Base-by-base conservation (phyloP, 2,113 vertebrate genomes). In the Helogale parvula region DNA sequence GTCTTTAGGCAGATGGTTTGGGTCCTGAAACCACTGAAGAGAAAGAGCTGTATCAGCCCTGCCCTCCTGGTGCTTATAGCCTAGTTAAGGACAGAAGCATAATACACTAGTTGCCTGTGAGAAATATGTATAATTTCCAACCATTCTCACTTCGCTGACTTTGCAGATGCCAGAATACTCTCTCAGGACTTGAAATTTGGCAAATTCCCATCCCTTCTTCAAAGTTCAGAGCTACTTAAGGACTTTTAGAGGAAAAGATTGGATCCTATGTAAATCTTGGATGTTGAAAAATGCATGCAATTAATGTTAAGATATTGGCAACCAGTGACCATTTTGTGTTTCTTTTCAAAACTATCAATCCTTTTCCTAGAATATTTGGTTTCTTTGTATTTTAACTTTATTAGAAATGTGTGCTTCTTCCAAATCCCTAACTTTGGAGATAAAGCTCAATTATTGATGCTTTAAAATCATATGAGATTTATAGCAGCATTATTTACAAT, bases 341-440 rank as follows among this genome's bases (percentile, higher is more conserved):
- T 95, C 86, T 85, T 93, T 95, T 80, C 7, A 82, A 96, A 89
- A 52, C 2, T 33, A 68, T 88, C 35, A 38, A 81, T 2, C 27
- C 0, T 89, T 90, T 89, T 81, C 60, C 38, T 92, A 57, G 33
- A 87, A n/a, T 87, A 69, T 83, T 92, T 79, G 7, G 81, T 84
- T 83, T 89, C 21, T 83, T 82, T 79, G 4, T 81, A 84, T 72
- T 96, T 93, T 79, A 65, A 80, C 29, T 54, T 90, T 65, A 29
- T 90, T 38, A 33, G 38, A 89, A 93, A 85, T 33, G 6, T 33
- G 13, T 72, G 23, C 11, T 94, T 91, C 21, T 50, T 87, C 31
- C 25, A n/a, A 38, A 15, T 87, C n/a, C n/a, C 38, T 47, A 45
- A 23, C 25, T 96, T 41, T 41, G 19, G 17, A 29, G 2, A 45